Percentiles rank a stretch among this genome's conserved stretches.
Evolutionary conservation across 1,140 invertebrate genomes (phyloP).

Genomic region (Drosophila ironensis): DNA sequence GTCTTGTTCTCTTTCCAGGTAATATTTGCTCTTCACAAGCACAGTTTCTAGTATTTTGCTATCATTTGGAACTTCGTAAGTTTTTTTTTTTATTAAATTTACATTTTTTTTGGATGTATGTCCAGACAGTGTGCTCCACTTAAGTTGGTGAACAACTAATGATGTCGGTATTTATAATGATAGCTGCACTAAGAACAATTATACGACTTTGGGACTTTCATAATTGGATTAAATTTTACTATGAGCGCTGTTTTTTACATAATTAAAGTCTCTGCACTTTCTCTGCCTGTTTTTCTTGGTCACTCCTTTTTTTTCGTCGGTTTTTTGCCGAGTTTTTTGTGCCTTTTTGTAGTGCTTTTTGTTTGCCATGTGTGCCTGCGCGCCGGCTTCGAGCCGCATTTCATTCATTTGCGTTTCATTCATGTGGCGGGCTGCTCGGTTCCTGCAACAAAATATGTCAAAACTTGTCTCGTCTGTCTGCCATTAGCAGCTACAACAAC

Average conservation of each 20-base stretch:
- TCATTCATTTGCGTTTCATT: slow-evolving; percentile 79
- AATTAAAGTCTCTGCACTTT: too few relatives aligned
- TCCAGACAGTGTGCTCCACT: not conserved
- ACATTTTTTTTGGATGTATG: not conserved
- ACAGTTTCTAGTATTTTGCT: not conserved
- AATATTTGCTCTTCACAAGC: slow-evolving; percentile 26
- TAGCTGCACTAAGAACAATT: too few relatives aligned
- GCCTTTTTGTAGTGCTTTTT: slow-evolving; percentile 12
- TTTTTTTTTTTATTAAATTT: slow-evolving; percentile 8
- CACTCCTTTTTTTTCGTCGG: not conserved
- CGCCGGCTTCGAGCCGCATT: slow-evolving; percentile 40
- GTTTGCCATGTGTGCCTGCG: too few relatives aligned
- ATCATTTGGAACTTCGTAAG: slow-evolving; percentile 33
- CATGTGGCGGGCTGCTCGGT: slow-evolving; percentile 49
- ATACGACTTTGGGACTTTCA: too few relatives aligned
- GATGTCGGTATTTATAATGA: too few relatives aligned
- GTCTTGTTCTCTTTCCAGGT: slow-evolving; percentile 43
- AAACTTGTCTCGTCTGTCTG: slow-evolving; percentile 79
- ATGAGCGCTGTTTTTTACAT: too few relatives aligned
- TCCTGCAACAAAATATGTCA: slow-evolving; percentile 70
- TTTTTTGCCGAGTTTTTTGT: not conserved
- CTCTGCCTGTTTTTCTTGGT: not conserved
- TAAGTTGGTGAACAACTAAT: too few relatives aligned
- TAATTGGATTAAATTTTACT: too few relatives aligned
- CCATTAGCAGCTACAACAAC: slow-evolving; percentile 63